phyloP scores from a whole-genome alignment of 2,888 invertebrate genomes.

The Coenonympha arcania region DNA sequence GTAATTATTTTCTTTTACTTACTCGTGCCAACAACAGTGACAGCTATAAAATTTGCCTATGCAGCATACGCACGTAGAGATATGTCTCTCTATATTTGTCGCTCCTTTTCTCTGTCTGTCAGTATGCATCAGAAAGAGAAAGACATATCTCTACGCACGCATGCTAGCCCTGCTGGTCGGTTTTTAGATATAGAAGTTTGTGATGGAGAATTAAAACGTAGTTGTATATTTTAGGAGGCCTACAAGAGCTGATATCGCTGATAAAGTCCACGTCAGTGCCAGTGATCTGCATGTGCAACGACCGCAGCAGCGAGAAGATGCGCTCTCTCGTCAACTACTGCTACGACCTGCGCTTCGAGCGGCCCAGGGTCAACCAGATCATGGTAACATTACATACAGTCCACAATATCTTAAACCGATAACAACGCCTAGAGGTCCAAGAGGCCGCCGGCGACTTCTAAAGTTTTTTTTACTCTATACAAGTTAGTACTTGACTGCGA shows the following conservation, averaged over 20 bases:
- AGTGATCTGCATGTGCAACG: conserved; percentile 98
- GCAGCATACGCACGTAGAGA: too few species aligned
- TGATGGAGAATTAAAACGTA: neutral
- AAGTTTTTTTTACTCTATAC: too few species aligned
- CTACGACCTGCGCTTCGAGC: conserved; percentile 89
- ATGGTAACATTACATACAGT: conserved; percentile 69
- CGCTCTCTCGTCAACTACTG: conserved; percentile 94
- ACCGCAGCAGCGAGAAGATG: conserved; percentile 94
- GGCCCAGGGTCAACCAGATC: conserved; percentile 92
- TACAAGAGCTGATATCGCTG: conserved; percentile 92
- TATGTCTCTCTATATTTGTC: too few species aligned
- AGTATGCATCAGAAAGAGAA: too few species aligned
- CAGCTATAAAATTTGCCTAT: too few species aligned
- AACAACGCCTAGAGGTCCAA: too few species aligned
- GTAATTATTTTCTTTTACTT: conserved; percentile 40
- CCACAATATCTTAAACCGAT: neutral
- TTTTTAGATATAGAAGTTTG: neutral
- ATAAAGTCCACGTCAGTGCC: conserved; percentile 92
- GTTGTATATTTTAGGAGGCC: conserved; percentile 76
- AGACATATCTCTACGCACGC: too few species aligned
- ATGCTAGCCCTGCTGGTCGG: too few species aligned
- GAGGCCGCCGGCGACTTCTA: too few species aligned
- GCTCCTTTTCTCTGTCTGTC: too few species aligned
- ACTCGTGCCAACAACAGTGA: too few species aligned
- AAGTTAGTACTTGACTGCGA: too few species aligned